Conservation (phyloP, 2,113 vertebrate genomes). For the Illadopsis cleaveri region DNA sequence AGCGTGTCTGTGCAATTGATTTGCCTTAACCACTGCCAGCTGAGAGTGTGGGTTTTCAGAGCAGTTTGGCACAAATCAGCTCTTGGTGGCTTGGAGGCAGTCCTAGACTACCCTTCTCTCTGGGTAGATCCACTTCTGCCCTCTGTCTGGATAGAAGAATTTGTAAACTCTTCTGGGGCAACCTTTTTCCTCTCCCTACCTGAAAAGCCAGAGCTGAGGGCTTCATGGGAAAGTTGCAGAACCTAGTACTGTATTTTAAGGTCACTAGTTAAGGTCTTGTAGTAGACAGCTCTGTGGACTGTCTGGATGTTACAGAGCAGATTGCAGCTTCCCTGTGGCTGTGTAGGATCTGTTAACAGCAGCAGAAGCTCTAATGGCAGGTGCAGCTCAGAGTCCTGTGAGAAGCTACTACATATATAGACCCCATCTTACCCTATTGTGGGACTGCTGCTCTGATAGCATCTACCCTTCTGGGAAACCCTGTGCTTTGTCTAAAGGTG, state of each 20-base stretch:
- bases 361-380: not conserved
- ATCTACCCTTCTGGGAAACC: not conserved
- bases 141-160: not conserved
- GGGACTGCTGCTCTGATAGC: not conserved
- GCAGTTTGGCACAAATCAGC: not conserved
- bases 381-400: not conserved
- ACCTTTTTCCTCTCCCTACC: not conserved
- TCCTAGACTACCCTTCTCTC: not conserved
- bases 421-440: not conserved
- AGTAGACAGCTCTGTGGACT: not conserved
- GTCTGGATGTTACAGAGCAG: not conserved
- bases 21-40: not conserved
- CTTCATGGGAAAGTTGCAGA: not conserved
- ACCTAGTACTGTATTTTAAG: not conserved
- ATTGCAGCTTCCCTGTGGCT: not conserved
- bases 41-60: not conserved
- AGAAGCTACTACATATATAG: rapidly evolving
- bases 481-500: not conserved
- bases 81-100: not conserved
- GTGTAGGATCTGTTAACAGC: not conserved
- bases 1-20: not conserved
- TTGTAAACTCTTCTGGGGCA: not conserved
- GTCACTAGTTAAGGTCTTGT: not conserved
- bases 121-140: not conserved
- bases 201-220: not conserved